A percentile compares a stretch with the other conserved stretches of the same genome.
Conservation (phyloP, 2,113 vertebrate genomes). For the Stomatorhinus ivindoensis region DNA sequence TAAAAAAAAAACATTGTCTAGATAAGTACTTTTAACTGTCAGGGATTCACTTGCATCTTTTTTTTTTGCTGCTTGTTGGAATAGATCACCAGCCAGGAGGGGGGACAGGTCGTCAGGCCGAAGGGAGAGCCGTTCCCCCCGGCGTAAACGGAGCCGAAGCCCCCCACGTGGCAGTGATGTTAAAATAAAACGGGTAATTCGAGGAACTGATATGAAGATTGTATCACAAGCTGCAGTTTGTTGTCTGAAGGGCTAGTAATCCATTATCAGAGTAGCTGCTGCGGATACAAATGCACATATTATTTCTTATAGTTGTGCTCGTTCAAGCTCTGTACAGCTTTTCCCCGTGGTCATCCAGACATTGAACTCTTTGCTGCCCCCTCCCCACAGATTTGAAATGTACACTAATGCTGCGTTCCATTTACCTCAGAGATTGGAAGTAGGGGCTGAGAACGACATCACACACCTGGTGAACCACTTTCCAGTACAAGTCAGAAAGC, state of each 20-base stretch:
- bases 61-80: background rate
- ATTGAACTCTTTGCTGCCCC: background rate
- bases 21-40: background rate
- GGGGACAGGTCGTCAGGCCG: slow-evolving; percentile 61
- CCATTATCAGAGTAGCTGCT: background rate
- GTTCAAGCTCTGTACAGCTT: background rate
- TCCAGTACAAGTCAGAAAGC: background rate
- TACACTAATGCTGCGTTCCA: background rate
- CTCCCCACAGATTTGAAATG: background rate
- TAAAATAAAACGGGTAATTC: slow-evolving; percentile 76
- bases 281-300: background rate
- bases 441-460: background rate
- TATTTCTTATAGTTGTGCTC: background rate
- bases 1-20: background rate
- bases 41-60: background rate
- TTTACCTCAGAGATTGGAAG: background rate
- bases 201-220: background rate
- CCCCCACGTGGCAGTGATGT: slow-evolving; percentile 55
- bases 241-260: background rate
- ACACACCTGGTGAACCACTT: background rate
- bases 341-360: background rate
- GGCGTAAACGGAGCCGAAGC: slow-evolving; percentile 70
- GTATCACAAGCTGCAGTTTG: background rate
- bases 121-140: slow-evolving; percentile 69
- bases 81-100: slow-evolving; percentile 70